Percentiles rank a stretch among this genome's conserved stretches.
These are phyloP conservation scores for Philonicus albiceps DNA, from an alignment of 2,888 invertebrate species.

Conservation along the genomic window DNA sequence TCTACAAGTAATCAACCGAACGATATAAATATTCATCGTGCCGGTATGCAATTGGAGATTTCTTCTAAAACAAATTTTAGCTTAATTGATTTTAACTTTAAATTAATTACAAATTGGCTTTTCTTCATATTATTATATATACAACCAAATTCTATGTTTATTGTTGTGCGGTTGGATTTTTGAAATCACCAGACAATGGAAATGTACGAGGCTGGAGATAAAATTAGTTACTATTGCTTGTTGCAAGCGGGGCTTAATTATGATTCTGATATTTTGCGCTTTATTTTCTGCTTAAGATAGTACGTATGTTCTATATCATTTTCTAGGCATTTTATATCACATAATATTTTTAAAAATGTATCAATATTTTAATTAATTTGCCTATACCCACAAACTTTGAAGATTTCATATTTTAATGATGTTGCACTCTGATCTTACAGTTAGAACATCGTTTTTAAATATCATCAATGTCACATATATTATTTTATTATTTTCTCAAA, in stretches of 20 bases:
- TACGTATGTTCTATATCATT: constrained; percentile 3
- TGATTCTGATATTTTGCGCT: not conserved
- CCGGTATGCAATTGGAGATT: constrained; percentile 47
- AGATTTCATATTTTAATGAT: not conserved
- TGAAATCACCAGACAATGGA: constrained; percentile 10
- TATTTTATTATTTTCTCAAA: not conserved
- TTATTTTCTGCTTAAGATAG: not conserved
- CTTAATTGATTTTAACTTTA: constrained; percentile 8
- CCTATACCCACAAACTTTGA: not conserved
- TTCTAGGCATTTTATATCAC: not conserved
- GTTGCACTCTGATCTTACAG: not conserved
- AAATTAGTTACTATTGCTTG: constrained; percentile 33
- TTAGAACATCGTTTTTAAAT: not conserved
- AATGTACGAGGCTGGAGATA: not conserved
- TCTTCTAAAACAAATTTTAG: constrained; percentile 24
- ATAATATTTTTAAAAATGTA: not conserved
- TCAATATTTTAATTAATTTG: not conserved
- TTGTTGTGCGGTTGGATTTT: constrained; percentile 20
- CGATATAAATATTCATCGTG: constrained; percentile 45
- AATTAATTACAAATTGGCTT: constrained; percentile 28
- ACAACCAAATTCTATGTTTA: constrained; percentile 26
- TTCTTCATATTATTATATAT: constrained; percentile 17
- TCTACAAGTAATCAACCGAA: constrained; percentile 46
- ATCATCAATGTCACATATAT: not conserved
- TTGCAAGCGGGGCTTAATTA: constrained; percentile 40